Evolutionary conservation across 2,113 vertebrate genomes (phyloP), one percentile per base, ranked within the genome.

Genomic region (Elachura formosa): DNA sequence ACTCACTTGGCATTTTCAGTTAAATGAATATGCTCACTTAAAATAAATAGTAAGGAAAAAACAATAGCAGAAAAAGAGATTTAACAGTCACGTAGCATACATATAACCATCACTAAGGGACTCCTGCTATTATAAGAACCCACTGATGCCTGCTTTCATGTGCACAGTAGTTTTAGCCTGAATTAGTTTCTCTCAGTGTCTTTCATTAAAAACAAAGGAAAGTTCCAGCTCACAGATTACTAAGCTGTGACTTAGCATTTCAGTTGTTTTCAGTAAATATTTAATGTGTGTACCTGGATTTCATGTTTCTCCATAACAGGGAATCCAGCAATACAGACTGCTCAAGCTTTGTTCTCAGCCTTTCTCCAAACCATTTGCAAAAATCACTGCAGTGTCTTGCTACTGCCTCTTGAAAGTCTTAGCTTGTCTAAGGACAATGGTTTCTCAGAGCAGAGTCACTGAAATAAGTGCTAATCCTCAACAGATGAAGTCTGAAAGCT

Each of bases 1-100:
- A 84, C 85, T 93, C 90, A 96, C 75, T 93, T 86, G 68, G 72
- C 79, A 94, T 63, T 95, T 97, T 93, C 31, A 84, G 45, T 77
- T 85, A 88, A 95, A 96, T 81, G 55, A 55, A 61, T 91, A 67
- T 59, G 64, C 49, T 87, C 63, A 55, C 49, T 95, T 93, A 64
- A 77, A 82, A 83, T 69, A 90, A 97, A 96, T 45, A 63, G 56
- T 22, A 73, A 56, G 55, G 36, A 61, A 87, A 82, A 91, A 87
- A 49, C 61, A 89, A 68, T 56, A 63, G 29, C 68, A 88, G 48
- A 40, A 48, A 71, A 25, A 52, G 34, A 77, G 52, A 11, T 15
- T 89, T 96, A 86, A n/a, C 5, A 77, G 41, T 69, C 83, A 92
- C 67, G 22, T 84, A 86, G 58, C 46, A 64, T n/a, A 69, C 33